These are phyloP conservation scores for Cygnus olor DNA, from an alignment of 2,797 vertebrate genomes.

Conservation along the genomic window DNA sequence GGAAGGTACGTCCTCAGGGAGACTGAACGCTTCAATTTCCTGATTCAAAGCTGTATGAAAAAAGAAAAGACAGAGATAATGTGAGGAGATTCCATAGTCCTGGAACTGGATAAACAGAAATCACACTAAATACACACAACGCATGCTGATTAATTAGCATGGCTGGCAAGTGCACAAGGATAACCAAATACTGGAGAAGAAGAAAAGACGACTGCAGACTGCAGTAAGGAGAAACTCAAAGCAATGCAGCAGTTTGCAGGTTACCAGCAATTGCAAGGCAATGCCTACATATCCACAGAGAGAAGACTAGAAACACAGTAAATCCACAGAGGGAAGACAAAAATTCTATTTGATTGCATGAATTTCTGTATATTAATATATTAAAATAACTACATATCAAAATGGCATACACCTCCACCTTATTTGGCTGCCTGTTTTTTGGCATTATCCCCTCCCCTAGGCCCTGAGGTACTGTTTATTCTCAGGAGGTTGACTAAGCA, in stretches of 20 bases:
- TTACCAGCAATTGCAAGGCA: background rate
- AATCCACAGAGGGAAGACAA: background rate
- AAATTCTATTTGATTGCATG: background rate
- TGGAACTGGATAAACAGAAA: background rate
- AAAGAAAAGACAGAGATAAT: background rate
- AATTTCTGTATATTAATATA: background rate
- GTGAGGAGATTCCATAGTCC: background rate
- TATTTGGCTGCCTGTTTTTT: background rate
- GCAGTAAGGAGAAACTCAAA: background rate
- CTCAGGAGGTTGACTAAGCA: background rate
- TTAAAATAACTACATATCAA: slow-evolving; percentile 20
- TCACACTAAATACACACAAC: background rate
- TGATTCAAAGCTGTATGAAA: slow-evolving; percentile 78
- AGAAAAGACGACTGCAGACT: background rate
- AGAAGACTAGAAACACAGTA: slow-evolving; percentile 3
- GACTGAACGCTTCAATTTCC: slow-evolving; percentile 87
- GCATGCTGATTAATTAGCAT: background rate
- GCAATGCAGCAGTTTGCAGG: background rate
- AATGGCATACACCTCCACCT: background rate
- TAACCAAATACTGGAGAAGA: background rate
- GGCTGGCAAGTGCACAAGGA: background rate
- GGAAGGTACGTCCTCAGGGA: slow-evolving; percentile 79
- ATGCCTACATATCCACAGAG: background rate
- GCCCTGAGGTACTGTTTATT: background rate
- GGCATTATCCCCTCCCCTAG: background rate